A percentile compares a stretch with the other conserved stretches of the same genome.
These are phyloP conservation scores for Vulpes ferrilata DNA, from an alignment of 2,113 vertebrate species.

Conservation along the genomic window DNA sequence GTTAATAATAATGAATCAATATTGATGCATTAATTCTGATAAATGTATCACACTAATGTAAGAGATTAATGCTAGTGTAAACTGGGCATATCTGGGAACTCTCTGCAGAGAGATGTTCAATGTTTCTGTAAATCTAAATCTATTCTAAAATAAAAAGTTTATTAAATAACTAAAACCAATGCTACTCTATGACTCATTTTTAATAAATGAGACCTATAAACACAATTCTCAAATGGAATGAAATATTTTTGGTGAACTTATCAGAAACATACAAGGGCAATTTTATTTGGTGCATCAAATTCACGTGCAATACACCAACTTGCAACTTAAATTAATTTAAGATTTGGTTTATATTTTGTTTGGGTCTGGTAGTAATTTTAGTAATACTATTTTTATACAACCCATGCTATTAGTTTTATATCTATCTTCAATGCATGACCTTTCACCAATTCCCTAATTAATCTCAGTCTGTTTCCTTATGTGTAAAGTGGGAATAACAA, in stretches of 20 bases:
- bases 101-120: neutral
- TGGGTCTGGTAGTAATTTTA: neutral
- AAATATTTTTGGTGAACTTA: neutral
- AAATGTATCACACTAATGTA: neutral
- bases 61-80: neutral
- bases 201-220: neutral
- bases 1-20: neutral
- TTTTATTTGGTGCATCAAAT: neutral
- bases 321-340: neutral
- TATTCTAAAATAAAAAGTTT: slow-evolving; percentile 14
- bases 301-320: neutral
- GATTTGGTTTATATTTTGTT: neutral
- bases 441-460: neutral
- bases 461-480: neutral
- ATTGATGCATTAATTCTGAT: neutral
- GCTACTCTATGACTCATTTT: neutral
- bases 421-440: neutral
- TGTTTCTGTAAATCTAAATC: neutral
- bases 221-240: neutral
- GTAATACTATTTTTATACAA: neutral
- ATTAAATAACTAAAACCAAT: neutral
- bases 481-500: neutral
- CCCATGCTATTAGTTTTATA: neutral
- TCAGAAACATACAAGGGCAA: neutral
- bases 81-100: neutral